Evolutionary conservation across 2,888 invertebrate genomes (phyloP).

Genomic region (Trypoxylon attenuatum): DNA sequence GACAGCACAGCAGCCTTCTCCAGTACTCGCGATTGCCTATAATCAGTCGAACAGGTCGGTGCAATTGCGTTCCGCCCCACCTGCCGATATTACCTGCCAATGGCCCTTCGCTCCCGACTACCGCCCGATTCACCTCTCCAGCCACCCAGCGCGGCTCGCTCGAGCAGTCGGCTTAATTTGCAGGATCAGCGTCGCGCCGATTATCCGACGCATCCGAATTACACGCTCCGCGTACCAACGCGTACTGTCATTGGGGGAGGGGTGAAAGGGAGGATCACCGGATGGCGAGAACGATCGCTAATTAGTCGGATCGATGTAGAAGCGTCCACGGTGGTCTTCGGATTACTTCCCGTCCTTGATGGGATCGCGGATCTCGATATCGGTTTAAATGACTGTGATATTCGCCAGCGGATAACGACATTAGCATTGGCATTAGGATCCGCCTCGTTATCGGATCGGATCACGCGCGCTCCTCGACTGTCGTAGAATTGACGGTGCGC

Average conservation of each 20-base stretch:
- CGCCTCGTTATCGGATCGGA: too few relatives aligned
- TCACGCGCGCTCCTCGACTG: too few relatives aligned
- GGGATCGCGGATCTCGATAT: too few relatives aligned
- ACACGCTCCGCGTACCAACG: conserved; percentile 44
- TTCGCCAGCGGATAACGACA: too few relatives aligned
- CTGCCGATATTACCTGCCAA: background rate
- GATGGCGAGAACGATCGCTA: conserved; percentile 39
- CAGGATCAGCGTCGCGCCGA: conserved; percentile 52
- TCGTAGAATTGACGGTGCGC: too few relatives aligned
- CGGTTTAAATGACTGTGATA: too few relatives aligned
- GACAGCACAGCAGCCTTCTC: background rate
- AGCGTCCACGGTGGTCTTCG: too few relatives aligned
- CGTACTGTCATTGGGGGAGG: conserved; percentile 31
- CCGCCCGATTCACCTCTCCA: too few relatives aligned
- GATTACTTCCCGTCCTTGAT: too few relatives aligned
- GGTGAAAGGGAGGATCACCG: too few relatives aligned
- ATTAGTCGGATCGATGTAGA: conserved; percentile 30
- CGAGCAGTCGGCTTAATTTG: conserved; percentile 57
- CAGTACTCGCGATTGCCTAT: conserved; percentile 7
- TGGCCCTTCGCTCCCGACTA: background rate
- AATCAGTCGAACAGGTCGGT: background rate
- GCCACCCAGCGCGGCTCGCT: conserved; percentile 24
- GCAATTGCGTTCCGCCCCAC: background rate
- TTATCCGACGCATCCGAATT: conserved; percentile 52
- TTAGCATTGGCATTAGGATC: too few relatives aligned